Percentiles rank a stretch among this genome's conserved stretches.
Conservation (phyloP, 2,113 vertebrate species). For the Phoxinus phoxinus region DNA sequence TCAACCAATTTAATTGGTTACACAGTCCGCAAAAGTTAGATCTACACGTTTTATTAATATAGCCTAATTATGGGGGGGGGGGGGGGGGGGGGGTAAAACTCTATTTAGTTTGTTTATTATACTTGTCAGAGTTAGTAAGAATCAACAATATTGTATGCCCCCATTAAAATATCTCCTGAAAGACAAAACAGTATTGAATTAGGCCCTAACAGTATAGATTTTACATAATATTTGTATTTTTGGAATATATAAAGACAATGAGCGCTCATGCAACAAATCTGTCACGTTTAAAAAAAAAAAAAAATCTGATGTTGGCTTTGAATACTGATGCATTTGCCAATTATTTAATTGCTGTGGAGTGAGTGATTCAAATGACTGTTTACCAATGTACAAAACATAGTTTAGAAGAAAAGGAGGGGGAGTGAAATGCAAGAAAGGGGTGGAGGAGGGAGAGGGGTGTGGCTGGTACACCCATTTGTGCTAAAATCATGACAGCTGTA, state of each 20-base stretch:
- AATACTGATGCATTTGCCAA: not conserved
- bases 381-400: conserved; percentile 1
- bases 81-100: too few species aligned
- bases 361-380: conserved; percentile 1
- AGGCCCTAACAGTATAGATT: not conserved
- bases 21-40: not conserved
- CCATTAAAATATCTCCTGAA: not conserved
- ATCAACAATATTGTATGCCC: not conserved
- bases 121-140: not conserved
- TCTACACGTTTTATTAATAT: not conserved
- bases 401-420: not conserved
- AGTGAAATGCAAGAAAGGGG: not conserved
- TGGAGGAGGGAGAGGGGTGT: conserved; percentile 2
- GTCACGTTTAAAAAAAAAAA: not conserved
- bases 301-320: not conserved
- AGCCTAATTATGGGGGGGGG: too few species aligned
- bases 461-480: not conserved
- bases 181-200: not conserved
- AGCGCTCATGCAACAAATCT: not conserved
- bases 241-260: not conserved
- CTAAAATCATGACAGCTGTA: not conserved
- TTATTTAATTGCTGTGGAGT: not conserved
- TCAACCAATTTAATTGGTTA: not conserved
- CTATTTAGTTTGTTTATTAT: not conserved
- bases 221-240: not conserved